Evolutionary conservation across 2,888 invertebrate genomes (phyloP).

Genomic region (Drosophila kokeensis): DNA sequence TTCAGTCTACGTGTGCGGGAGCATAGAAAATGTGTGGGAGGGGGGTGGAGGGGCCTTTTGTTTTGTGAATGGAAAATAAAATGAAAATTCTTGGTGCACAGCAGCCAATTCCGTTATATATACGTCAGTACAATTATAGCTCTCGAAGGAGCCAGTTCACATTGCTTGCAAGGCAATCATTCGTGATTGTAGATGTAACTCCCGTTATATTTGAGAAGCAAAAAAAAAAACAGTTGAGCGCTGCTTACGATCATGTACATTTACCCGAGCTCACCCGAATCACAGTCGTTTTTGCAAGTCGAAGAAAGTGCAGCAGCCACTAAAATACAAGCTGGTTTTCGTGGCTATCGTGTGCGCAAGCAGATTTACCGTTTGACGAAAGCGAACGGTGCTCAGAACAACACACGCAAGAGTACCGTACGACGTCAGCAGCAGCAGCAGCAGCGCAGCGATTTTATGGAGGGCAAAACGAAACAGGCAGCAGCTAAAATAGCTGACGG

Average conservation of each 20-base stretch:
- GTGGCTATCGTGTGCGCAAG: slow-evolving; percentile 86
- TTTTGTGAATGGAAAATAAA: slow-evolving; percentile 73
- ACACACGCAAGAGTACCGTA: slow-evolving; percentile 32
- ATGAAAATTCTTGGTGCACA: slow-evolving; percentile 71
- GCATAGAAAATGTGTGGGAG: slow-evolving; percentile 49
- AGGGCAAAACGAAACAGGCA: slow-evolving; percentile 37
- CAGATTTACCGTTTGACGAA: slow-evolving; percentile 81
- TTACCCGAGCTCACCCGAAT: slow-evolving; percentile 85
- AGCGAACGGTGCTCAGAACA: slow-evolving; percentile 20
- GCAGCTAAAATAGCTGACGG: slow-evolving; percentile 19
- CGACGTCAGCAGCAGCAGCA: slow-evolving; percentile 54
- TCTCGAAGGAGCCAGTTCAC: slow-evolving; percentile 64
- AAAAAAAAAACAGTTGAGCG: slow-evolving; percentile 25
- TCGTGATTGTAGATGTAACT: slow-evolving; percentile 36
- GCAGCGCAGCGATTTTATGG: slow-evolving; percentile 39
- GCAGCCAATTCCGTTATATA: slow-evolving; percentile 63
- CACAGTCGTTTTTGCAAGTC: slow-evolving; percentile 74
- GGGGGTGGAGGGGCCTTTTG: slow-evolving; percentile 51
- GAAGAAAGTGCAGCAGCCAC: slow-evolving; percentile 86
- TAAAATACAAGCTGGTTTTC: slow-evolving; percentile 87
- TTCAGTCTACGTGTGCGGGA: slow-evolving; percentile 29
- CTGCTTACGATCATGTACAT: slow-evolving; percentile 83
- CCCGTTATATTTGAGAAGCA: slow-evolving; percentile 1
- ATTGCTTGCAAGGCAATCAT: slow-evolving; percentile 18
- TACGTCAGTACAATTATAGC: slow-evolving; percentile 68